phyloP scores from a whole-genome alignment of 2,888 invertebrate species.

The Drosophila algonquin region DNA sequence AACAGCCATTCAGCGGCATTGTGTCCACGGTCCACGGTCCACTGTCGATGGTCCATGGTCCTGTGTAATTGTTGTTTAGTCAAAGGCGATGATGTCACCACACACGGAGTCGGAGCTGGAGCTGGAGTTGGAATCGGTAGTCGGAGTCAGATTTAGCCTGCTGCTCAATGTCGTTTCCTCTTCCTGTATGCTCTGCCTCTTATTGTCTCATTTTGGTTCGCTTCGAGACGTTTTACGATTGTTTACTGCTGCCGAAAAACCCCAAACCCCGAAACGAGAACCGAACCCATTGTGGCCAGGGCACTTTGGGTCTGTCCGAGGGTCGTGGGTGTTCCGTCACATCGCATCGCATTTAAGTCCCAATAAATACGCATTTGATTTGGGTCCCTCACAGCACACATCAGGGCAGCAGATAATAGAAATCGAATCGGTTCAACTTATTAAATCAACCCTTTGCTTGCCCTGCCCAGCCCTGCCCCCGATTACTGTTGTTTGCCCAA shows the following conservation, averaged over 20 bases:
- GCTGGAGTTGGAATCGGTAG: constrained; percentile 25
- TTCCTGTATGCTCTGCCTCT: constrained; percentile 63
- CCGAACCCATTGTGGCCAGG: constrained; percentile 72
- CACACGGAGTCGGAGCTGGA: constrained; percentile 43
- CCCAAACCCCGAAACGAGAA: constrained; percentile 17
- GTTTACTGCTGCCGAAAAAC: constrained; percentile 43
- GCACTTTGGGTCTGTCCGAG: constrained; percentile 58
- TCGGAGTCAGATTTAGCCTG: constrained; percentile 27
- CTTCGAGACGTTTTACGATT: constrained; percentile 68
- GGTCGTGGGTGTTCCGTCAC: constrained; percentile 33
- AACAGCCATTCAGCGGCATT: constrained; percentile 44
- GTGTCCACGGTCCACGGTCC: constrained; percentile 19
- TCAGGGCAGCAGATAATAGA: constrained; percentile 60
- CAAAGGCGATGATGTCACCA: constrained; percentile 78
- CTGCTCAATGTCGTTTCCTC: constrained; percentile 74
- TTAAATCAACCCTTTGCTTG: constrained; percentile 70
- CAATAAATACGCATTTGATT: constrained; percentile 74
- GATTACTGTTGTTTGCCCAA: constrained; percentile 70
- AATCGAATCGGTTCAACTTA: constrained; percentile 64
- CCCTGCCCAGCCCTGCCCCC: constrained; percentile 27
- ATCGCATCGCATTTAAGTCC: constrained; percentile 64
- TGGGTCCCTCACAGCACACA: constrained; percentile 35
- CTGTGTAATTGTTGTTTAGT: constrained; percentile 67
- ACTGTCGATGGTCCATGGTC: constrained; percentile 2
- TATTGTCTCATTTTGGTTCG: constrained; percentile 49